These are phyloP conservation scores for Pardosa pseudoannulata DNA, from an alignment of 2,888 invertebrate genomes.

Conservation along the genomic window DNA sequence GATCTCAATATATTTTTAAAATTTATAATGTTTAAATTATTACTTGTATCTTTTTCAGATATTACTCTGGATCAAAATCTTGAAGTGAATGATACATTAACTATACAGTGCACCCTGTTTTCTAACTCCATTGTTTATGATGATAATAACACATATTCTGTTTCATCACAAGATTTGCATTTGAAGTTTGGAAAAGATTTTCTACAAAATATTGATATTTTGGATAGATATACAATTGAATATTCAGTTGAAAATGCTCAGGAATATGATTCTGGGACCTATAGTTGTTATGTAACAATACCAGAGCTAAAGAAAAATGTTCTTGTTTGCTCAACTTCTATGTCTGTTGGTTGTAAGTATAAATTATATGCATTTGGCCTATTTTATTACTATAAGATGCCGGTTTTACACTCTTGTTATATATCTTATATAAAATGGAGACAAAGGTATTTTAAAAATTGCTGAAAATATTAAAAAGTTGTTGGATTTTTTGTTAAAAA, in stretches of 20 bases:
- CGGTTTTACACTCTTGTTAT: not conserved
- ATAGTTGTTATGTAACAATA: constrained; percentile 47
- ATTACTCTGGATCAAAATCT: constrained; percentile 45
- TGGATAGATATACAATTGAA: constrained; percentile 27
- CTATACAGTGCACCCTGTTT: constrained; percentile 26
- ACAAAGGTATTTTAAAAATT: too few species aligned
- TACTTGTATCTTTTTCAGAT: constrained; percentile 26
- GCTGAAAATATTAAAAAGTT: too few species aligned
- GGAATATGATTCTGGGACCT: constrained; percentile 45
- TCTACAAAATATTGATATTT: not conserved
- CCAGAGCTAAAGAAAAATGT: constrained; percentile 16
- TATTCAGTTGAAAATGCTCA: constrained; percentile 35
- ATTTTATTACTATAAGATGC: not conserved
- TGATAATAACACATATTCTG: not conserved
- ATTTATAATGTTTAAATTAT: too few species aligned
- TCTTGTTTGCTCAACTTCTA: constrained; percentile 43
- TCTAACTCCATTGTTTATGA: not conserved
- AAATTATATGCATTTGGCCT: too few species aligned
- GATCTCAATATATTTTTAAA: too few species aligned
- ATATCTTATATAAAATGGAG: too few species aligned
- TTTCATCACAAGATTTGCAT: constrained; percentile 22
- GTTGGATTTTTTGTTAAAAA: too few species aligned
- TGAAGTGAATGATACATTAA: constrained; percentile 12
- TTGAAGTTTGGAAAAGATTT: not conserved
- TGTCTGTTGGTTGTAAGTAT: constrained; percentile 71